Percentiles rank a stretch among this genome's conserved stretches.
phyloP scores from a whole-genome alignment of 2,113 vertebrate genomes.

The Mastomys coucha region DNA sequence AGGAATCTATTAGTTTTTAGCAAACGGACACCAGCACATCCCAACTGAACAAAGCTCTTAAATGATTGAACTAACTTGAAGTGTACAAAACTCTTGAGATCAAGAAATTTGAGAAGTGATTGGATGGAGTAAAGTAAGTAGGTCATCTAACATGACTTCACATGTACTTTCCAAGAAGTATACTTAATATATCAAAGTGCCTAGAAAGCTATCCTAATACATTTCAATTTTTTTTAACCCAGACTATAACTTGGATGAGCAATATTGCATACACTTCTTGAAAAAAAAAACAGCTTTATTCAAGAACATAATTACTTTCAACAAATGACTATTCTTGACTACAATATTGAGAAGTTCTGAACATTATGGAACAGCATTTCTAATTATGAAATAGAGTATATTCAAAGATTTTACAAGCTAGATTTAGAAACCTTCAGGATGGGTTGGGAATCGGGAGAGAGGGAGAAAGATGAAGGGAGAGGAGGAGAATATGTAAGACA shows the following conservation, averaged over 20 bases:
- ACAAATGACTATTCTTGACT: slow-evolving; percentile 54
- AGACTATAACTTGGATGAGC: background rate
- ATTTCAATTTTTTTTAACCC: slow-evolving; percentile 59
- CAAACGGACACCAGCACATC: slow-evolving; percentile 16
- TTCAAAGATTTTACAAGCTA: slow-evolving; percentile 41
- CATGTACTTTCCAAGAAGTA: background rate
- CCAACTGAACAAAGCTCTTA: background rate
- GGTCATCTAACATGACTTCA: background rate
- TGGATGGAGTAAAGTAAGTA: slow-evolving; percentile 14
- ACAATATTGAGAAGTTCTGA: slow-evolving; percentile 61
- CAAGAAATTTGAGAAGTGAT: background rate
- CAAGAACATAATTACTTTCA: slow-evolving; percentile 56
- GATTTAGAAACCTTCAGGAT: slow-evolving; percentile 40
- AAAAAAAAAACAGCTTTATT: slow-evolving; percentile 1
- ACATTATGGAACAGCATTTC: slow-evolving; percentile 53
- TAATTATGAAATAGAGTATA: slow-evolving; percentile 62
- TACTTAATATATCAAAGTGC: background rate
- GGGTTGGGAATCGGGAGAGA: no score
- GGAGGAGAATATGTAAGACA: no score
- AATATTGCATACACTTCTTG: slow-evolving; percentile 39
- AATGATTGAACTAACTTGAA: background rate
- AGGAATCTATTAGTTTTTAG: slow-evolving; percentile 19
- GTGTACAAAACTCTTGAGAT: background rate
- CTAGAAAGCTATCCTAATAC: slow-evolving; percentile 45
- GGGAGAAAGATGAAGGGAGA: no score